These are phyloP conservation scores for Drosophila eugracilis DNA, from an alignment of 1,140 invertebrate species.

Conservation along the genomic window DNA sequence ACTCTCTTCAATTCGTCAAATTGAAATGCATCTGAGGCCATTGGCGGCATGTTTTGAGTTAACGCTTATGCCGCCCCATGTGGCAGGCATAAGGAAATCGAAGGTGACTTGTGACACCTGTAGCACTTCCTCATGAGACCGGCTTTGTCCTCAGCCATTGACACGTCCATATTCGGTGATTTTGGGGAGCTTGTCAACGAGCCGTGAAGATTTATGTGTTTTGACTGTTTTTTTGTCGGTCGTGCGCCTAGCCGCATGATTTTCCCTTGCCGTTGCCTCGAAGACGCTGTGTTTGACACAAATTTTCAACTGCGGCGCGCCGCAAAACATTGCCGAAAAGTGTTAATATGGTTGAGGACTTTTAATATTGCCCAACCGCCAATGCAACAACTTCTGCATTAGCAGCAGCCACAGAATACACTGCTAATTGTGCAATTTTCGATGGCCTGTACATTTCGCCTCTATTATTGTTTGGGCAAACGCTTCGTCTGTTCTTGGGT, in stretches of 20 bases:
- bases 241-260: slow-evolving; percentile 72
- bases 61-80: slow-evolving; percentile 56
- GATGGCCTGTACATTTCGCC: slow-evolving; percentile 59
- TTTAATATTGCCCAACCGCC: slow-evolving; percentile 74
- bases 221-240: slow-evolving; percentile 47
- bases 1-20: background rate
- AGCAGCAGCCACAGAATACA: slow-evolving; percentile 32
- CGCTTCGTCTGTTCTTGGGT: slow-evolving; percentile 66
- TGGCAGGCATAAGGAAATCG: slow-evolving; percentile 65
- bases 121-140: slow-evolving; percentile 66
- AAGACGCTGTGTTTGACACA: slow-evolving; percentile 59
- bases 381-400: slow-evolving; percentile 26
- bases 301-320: slow-evolving; percentile 75
- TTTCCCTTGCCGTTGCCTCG: slow-evolving; percentile 49
- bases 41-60: slow-evolving; percentile 3
- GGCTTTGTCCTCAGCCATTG: slow-evolving; percentile 42
- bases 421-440: slow-evolving; percentile 79
- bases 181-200: slow-evolving; percentile 36
- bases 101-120: slow-evolving; percentile 48
- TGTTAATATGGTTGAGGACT: slow-evolving; percentile 83
- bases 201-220: slow-evolving; percentile 56
- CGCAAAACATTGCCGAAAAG: slow-evolving; percentile 79
- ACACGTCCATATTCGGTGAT: slow-evolving; percentile 36
- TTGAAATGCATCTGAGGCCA: background rate
- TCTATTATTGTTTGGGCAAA: slow-evolving; percentile 42